phyloP scores from a whole-genome alignment of 2,888 invertebrate species.

The Lithophane semibrunnea region DNA sequence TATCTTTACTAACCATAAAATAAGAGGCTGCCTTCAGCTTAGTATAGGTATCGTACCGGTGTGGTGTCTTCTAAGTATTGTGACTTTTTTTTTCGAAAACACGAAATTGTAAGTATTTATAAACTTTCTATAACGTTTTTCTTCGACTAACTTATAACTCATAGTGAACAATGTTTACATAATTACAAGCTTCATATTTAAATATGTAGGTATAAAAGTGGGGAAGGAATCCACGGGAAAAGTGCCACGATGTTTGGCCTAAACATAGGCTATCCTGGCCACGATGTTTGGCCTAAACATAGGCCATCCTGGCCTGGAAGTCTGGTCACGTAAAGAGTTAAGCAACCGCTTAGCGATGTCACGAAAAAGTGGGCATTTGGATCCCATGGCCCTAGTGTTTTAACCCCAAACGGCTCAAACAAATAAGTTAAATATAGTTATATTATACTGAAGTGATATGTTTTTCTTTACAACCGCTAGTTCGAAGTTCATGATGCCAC shows the following conservation, averaged over 20 bases:
- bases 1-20: not conserved
- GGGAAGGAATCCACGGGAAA: not conserved
- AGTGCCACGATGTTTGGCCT: not conserved
- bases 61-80: too few relatives aligned
- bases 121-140: not conserved
- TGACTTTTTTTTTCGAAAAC: not conserved
- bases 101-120: too few relatives aligned
- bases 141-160: not conserved
- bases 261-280: not conserved
- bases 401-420: not conserved
- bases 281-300: not conserved
- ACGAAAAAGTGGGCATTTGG: not conserved
- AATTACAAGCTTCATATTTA: too few relatives aligned
- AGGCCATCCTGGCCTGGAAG: not conserved
- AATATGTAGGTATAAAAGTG: not conserved
- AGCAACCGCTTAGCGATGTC: not conserved
- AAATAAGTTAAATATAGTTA: not conserved
- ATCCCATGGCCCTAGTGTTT: not conserved
- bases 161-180: too few relatives aligned
- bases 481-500: slow-evolving; percentile 13
- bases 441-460: not conserved
- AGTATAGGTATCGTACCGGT: not conserved
- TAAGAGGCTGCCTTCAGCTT: not conserved
- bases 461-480: not conserved
- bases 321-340: not conserved